Base-by-base conservation (phyloP, 2,113 vertebrate genomes). In the Menidia beryllina region DNA sequence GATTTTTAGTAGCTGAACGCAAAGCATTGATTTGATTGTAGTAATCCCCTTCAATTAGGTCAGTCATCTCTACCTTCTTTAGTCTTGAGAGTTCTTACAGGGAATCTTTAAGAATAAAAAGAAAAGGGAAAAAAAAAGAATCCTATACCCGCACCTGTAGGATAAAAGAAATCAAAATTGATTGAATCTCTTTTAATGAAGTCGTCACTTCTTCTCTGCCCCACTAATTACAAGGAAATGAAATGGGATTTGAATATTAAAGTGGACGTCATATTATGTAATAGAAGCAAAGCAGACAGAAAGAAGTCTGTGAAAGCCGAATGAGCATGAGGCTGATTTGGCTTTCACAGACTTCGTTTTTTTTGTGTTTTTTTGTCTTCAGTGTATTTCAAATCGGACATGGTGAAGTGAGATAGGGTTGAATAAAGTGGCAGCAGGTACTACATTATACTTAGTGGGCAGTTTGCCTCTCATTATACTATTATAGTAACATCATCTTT, bases 141-240 rank as follows among this genome's bases (percentile, higher is more conserved):
- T 34, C 39, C 67, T 34, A 55, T 19, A 0, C 38, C 4, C 2
- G 39, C 43, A 39, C 61, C 34, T 69, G 49, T 55, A 75, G 64
- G 62, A 41, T 58, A 72, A 57, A 41, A 81, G 85, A 25, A 10
- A 20, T 2, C 3, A 56, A 49, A 56, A 56, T 66, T 13, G 47
- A 53, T 56, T 62, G 17, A 63, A 13, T 25, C 13, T 58, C 63
- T 83, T 86, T 82, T 30, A 70, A 86, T 88, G 53, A 75, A 71
- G 8, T 23, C 13, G 17, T 45, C 67, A 83, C 81, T 85, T 26
- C 61, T 56, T 74, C 77, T 74, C 43, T 70, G 19, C 63, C 30
- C 63, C 51, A 63, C 52, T 74, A 81, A 90, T 79, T 89, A 66
- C 81, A 89, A 84, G 69, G 27, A 36, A 72, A 78, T 49, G 17